Percentiles rank a stretch among this genome's conserved stretches.
These are phyloP conservation scores for Eira barbara DNA, from an alignment of 2,113 vertebrate species.

Conservation along the genomic window DNA sequence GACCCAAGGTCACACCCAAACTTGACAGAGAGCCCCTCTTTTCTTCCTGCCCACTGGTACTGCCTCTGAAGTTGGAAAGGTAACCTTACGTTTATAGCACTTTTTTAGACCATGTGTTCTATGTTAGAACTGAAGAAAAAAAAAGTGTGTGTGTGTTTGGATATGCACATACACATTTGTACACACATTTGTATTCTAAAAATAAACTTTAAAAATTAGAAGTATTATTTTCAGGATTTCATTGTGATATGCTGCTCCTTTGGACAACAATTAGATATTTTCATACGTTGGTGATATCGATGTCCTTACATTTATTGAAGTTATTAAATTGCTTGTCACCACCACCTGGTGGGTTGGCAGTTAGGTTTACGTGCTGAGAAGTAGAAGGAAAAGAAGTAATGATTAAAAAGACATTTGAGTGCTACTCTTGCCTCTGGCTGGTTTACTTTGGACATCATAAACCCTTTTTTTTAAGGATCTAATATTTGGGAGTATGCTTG, in stretches of 20 bases:
- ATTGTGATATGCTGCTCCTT: constrained; percentile 31
- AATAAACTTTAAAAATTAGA: constrained; percentile 1
- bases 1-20: background rate
- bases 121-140: background rate
- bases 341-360: constrained; percentile 65
- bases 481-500: constrained; percentile 79
- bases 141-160: background rate
- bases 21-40: background rate
- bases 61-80: background rate
- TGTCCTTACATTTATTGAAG: constrained; percentile 45
- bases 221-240: constrained; percentile 37
- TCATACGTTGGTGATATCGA: background rate
- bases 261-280: background rate
- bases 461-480: constrained; percentile 67
- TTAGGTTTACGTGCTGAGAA: constrained; percentile 67
- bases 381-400: constrained; percentile 74
- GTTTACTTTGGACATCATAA: constrained; percentile 79
- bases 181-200: background rate
- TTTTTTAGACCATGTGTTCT: background rate
- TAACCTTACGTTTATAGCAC: background rate
- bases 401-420: constrained; percentile 74
- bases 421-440: constrained; percentile 72
- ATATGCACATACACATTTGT: background rate
- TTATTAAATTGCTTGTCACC: constrained; percentile 63
- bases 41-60: background rate